Evolutionary conservation across 2,888 invertebrate genomes (phyloP), one percentile per base, ranked within the genome.

Genomic region (Nemurella pictetii): DNA sequence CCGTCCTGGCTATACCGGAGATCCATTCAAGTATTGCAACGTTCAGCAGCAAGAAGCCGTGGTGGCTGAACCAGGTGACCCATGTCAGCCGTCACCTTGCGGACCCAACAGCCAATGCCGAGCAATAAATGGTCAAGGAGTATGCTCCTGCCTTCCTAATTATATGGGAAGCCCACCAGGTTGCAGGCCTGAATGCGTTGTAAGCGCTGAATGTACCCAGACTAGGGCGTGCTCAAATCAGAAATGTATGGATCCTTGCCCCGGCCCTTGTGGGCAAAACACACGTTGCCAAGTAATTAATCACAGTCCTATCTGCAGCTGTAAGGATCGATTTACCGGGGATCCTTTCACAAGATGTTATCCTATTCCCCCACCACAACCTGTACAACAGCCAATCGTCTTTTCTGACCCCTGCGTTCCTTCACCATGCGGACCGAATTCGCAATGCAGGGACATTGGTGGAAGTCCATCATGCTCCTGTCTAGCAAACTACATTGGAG

Each of bases 41-140:
- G 88, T 89, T 78, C 83, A 83, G 15, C 81, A 83, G 32, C 85
- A 78, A 12, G 81, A 86, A 84, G 83, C 85, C 12, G 83, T 83
- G 27, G 29, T 87, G 87, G 84, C 29, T 87, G 89, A 85, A 83
- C 84, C 85, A 27, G 73, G 80, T 20, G 85, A 86, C 81, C 95
- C 94, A 2, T 95, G 95, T 88, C 92, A 92, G 88, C 95, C 95
- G 75, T 93, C 93, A 83, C 95, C 95, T 0, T 96, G 95, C 89
- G 95, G 97, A 73, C 94, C 96, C 4, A 96, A 96, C 89, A 96
- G 96, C 87, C 92, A 94, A 88, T 97, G 97, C 88, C 93, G 94
- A 87, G 94, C 94, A 89, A 89, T 93, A 29, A 95, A 95, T 87
- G 93, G 92, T 32, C 94, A 95, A 91, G 94, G 94, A 0, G 93